Percentiles rank a stretch among this genome's conserved stretches.
Conservation (phyloP, 2,797 vertebrate species). For the Eutrigla gurnardus region DNA sequence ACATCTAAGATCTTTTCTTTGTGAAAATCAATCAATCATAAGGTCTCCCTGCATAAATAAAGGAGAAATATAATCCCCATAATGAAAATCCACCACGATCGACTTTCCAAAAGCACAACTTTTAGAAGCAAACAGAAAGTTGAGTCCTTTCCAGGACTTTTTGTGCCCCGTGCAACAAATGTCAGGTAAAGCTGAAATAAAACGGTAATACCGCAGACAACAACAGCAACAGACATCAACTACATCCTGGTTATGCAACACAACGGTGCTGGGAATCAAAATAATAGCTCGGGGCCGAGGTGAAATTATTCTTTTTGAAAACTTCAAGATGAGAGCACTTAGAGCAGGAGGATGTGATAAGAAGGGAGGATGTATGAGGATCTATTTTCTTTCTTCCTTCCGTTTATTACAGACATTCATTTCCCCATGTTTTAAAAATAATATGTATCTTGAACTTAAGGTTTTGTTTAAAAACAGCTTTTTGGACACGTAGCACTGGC, state of each 20-base stretch:
- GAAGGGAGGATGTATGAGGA: neutral
- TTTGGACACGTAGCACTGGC: neutral
- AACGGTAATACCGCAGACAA: neutral
- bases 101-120: neutral
- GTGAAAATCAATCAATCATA: too few relatives aligned
- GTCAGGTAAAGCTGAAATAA: neutral
- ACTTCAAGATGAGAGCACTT: neutral
- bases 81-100: too few relatives aligned
- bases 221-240: too few relatives aligned
- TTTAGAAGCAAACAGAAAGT: neutral
- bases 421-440: neutral
- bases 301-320: neutral
- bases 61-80: too few relatives aligned
- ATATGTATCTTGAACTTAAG: neutral
- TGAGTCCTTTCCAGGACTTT: neutral
- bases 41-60: too few relatives aligned
- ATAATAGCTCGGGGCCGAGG: neutral
- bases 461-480: neutral
- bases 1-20: too few relatives aligned
- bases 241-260: too few relatives aligned
- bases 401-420: neutral
- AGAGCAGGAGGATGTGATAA: neutral
- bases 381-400: neutral
- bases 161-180: neutral
- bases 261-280: too few relatives aligned